These are phyloP conservation scores for Saguinus midas DNA, from an alignment of 2,113 vertebrate species.

Conservation along the genomic window DNA sequence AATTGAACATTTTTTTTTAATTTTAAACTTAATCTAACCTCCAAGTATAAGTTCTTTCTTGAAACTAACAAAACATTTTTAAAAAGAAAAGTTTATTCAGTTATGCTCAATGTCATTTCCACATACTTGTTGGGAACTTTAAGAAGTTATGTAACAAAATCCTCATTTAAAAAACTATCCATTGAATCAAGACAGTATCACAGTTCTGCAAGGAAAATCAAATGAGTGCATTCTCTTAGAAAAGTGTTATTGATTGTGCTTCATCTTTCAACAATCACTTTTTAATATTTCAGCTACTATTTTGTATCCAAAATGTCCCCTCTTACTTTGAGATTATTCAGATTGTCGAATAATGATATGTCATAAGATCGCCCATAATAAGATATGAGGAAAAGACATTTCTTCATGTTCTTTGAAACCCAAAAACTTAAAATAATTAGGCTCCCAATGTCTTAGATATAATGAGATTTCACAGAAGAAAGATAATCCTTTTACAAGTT, in stretches of 20 bases:
- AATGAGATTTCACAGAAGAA: conserved; percentile 34
- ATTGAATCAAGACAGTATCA: not conserved
- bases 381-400: not conserved
- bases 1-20: not conserved
- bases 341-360: not conserved
- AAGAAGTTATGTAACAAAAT: not conserved
- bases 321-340: not conserved
- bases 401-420: not conserved
- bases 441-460: not conserved
- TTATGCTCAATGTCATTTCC: not conserved
- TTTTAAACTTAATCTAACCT: not conserved
- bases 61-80: not conserved
- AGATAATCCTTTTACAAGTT: not conserved
- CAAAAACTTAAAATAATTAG: not conserved
- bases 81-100: not conserved
- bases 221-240: not conserved
- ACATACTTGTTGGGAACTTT: not conserved
- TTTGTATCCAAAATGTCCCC: not conserved
- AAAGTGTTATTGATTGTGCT: not conserved
- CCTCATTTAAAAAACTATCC: not conserved
- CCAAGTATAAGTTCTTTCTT: not conserved
- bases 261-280: not conserved
- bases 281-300: not conserved
- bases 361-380: not conserved
- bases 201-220: not conserved